A percentile compares a stretch with the other conserved stretches of the same genome.
phyloP scores from a whole-genome alignment of 2,888 invertebrate species.

The Mesorhabditis sp. region DNA sequence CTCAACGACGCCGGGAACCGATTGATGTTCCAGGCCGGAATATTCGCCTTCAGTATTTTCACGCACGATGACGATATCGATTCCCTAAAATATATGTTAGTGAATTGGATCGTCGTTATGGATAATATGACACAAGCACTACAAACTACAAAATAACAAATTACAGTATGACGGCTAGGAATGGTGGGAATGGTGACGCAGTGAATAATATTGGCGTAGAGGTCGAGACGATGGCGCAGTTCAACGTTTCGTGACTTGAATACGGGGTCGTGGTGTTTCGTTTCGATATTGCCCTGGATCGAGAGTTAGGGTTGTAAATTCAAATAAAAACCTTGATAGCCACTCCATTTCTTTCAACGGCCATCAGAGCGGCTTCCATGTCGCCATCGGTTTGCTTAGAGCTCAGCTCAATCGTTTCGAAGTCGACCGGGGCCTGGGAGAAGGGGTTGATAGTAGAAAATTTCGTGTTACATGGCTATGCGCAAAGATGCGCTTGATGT shows the following conservation, averaged over 20 bases:
- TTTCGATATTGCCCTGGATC: constrained; percentile 82
- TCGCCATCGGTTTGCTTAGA: constrained; percentile 81
- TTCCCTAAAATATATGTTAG: constrained; percentile 63
- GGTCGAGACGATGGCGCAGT: constrained; percentile 71
- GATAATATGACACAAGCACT: neutral
- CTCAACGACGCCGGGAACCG: constrained; percentile 84
- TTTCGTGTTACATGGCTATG: constrained; percentile 32
- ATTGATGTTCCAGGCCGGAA: constrained; percentile 94
- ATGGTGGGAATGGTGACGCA: constrained; percentile 86
- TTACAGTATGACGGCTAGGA: constrained; percentile 67
- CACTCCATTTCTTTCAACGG: constrained; percentile 90
- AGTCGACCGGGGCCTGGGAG: constrained; percentile 75
- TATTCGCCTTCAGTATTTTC: constrained; percentile 99
- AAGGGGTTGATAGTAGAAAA: constrained; percentile 62
- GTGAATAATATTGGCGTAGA: constrained; percentile 87
- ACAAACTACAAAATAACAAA: constrained; percentile 12
- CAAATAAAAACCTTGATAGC: constrained; percentile 68
- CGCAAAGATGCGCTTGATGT: constrained; percentile 80
- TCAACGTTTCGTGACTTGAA: constrained; percentile 88
- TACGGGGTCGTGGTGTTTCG: constrained; percentile 76
- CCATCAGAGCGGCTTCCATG: constrained; percentile 86
- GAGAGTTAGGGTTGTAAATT: neutral
- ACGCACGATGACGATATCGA: constrained; percentile 81
- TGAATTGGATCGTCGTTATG: neutral
- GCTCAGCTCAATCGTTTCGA: constrained; percentile 73